Conservation (phyloP, 92 coral and sea anemone genomes). For the Plumapathes pennacea region DNA sequence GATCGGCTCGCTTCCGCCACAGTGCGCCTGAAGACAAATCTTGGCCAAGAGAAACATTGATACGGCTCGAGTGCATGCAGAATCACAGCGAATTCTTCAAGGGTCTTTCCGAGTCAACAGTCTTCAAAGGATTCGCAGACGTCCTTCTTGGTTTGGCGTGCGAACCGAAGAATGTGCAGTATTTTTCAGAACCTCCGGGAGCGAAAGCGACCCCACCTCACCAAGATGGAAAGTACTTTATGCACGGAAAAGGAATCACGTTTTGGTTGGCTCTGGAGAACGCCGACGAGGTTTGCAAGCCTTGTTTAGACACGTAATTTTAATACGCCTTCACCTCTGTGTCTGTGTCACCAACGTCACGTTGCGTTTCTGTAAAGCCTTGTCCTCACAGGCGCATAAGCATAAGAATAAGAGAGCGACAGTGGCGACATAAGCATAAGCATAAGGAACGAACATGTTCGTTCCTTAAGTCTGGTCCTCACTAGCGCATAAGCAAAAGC, state of each 20-base stretch:
- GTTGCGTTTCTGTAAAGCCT: too few relatives aligned
- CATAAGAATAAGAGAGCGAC: too few relatives aligned
- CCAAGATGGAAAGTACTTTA: constrained; percentile 1
- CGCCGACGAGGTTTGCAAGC: constrained; percentile 8
- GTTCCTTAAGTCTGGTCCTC: too few relatives aligned
- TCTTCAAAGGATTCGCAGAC: constrained; percentile 9
- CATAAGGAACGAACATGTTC: too few relatives aligned
- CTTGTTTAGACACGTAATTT: too few relatives aligned
- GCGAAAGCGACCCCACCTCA: constrained; percentile 1
- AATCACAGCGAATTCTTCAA: constrained; percentile 15
- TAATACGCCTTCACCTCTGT: too few relatives aligned
- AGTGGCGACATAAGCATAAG: too few relatives aligned
- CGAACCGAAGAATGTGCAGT: constrained; percentile 7
- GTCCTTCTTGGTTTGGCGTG: constrained; percentile 6
- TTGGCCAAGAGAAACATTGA: constrained; percentile 6
- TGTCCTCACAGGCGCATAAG: too few relatives aligned
- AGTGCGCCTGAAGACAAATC: constrained; percentile 21
- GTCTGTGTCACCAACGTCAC: constrained; percentile 4
- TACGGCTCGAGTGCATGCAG: constrained; percentile 20
- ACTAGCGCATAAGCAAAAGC: too few relatives aligned
- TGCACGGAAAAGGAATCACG: constrained; percentile 6
- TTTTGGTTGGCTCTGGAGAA: constrained; percentile 11
- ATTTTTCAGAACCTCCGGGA: constrained; percentile 13
- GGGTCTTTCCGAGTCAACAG: constrained; percentile 9
- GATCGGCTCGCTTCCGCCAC: too few relatives aligned